Base-by-base conservation (phyloP, 2,888 invertebrate species). In the Meloe dianella region DNA sequence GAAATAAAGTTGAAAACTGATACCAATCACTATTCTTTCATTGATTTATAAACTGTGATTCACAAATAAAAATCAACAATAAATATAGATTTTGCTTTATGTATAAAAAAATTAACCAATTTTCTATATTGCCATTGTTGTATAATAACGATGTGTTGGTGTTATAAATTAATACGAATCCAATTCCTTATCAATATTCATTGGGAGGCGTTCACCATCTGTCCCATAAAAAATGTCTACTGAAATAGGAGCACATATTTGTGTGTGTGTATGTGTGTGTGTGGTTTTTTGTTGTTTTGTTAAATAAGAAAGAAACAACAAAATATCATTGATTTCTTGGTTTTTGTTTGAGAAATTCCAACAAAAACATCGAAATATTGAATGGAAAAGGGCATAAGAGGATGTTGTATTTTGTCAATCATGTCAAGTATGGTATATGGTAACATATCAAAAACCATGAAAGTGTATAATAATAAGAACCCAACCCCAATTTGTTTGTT, bases 171-270 rank as follows among this genome's bases (percentile, higher is more conserved):
- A 77, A 75, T 73, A 71, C 41, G 57, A 75, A 75, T 77, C 77
- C 80, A 78, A 80, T 80, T 78, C 75, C 80, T 80, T 81, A 81
- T 82, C 81, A 82, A 81, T 82, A 82, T 82, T 82, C 82, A 82
- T 82, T 79, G 80, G 81, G 80, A 20, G 82, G 82, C 81, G 81
- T 73, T 70, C 51, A 79, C 77, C 81, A 81, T 80, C 81, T 81
- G 81, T 80, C 80, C 75, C 77, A 78, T 80, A 80, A 81, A 81
- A 79, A 81, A 81, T 71, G 57, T 47, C 47, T 20, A 47, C 47
- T 47, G 47, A 20, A 47, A 47, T 47, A 20, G 47, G 20, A 47
- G 20, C 47, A 9, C 7, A 47, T 1, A 32, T 32, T 5, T 32
- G 2, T 32, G 32, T 7, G 32, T 5, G 5, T 32, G 7, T 32